phyloP scores from a whole-genome alignment of 2,113 vertebrate species.

The Climacteris rufus region DNA sequence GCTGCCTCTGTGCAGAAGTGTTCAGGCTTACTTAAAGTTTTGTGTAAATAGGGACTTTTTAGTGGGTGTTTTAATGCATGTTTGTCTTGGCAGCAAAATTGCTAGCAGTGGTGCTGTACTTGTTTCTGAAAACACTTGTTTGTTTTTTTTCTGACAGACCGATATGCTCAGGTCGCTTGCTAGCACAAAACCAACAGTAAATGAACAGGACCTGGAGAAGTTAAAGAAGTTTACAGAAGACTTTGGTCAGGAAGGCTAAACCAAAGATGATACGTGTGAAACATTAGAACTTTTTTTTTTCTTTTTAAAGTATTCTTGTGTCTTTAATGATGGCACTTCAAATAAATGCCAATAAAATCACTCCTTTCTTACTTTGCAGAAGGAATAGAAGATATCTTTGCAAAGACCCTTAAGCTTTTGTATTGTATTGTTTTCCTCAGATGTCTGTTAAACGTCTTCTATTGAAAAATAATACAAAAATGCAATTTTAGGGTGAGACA shows the following conservation, averaged over 20 bases:
- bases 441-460: constrained; percentile 62
- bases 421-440: constrained; percentile 59
- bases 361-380: constrained; percentile 41
- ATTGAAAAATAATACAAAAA: constrained; percentile 45
- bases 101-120: not conserved
- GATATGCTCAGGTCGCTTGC: constrained; percentile 88
- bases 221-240: constrained; percentile 97
- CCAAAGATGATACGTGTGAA: constrained; percentile 26
- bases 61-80: not conserved
- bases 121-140: not conserved
- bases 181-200: constrained; percentile 93
- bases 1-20: not conserved
- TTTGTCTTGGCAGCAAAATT: not conserved
- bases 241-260: constrained; percentile 97
- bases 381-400: constrained; percentile 39
- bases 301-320: constrained; percentile 25
- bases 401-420: constrained; percentile 48
- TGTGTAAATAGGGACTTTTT: not conserved
- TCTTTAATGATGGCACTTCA: constrained; percentile 58
- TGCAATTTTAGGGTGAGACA: constrained; percentile 20
- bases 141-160: constrained; percentile 61
- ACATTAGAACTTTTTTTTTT: constrained; percentile 3
- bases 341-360: constrained; percentile 61
- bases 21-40: not conserved
- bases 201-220: constrained; percentile 92